phyloP scores from a whole-genome alignment of 2,113 vertebrate species.

The Origma solitaria region DNA sequence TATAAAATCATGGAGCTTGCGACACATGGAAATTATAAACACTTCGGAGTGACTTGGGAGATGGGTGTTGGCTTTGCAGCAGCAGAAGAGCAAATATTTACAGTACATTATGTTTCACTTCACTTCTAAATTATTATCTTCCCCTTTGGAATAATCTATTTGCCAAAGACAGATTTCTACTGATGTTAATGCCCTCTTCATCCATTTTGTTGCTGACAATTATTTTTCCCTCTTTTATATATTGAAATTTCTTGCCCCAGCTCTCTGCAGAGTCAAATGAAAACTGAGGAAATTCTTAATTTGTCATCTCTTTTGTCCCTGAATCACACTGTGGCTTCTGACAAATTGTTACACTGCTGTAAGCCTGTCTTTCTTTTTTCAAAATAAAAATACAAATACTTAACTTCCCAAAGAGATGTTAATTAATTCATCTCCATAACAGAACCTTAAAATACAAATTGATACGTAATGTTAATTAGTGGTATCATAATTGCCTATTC shows the following conservation, averaged over 20 bases:
- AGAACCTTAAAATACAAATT: background rate
- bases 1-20: background rate
- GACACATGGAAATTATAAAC: constrained; percentile 63
- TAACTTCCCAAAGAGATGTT: background rate
- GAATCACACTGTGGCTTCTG: background rate
- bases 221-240: background rate
- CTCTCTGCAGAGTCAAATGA: background rate
- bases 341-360: background rate
- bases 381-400: background rate
- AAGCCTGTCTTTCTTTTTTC: background rate
- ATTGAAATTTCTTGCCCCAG: background rate
- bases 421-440: background rate
- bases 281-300: background rate
- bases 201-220: background rate
- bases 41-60: constrained; percentile 47
- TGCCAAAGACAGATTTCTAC: background rate
- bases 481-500: background rate
- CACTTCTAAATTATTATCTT: constrained; percentile 49
- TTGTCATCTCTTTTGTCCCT: background rate
- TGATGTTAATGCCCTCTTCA: background rate
- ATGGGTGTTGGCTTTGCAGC: constrained; percentile 46
- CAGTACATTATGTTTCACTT: constrained; percentile 6
- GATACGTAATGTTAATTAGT: background rate
- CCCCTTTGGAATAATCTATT: constrained; percentile 25
- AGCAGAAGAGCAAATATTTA: constrained; percentile 58